Evolutionary conservation across 2,113 vertebrate species (phyloP), one percentile per base, ranked within the genome.

Genomic region (Redunca redunca): DNA sequence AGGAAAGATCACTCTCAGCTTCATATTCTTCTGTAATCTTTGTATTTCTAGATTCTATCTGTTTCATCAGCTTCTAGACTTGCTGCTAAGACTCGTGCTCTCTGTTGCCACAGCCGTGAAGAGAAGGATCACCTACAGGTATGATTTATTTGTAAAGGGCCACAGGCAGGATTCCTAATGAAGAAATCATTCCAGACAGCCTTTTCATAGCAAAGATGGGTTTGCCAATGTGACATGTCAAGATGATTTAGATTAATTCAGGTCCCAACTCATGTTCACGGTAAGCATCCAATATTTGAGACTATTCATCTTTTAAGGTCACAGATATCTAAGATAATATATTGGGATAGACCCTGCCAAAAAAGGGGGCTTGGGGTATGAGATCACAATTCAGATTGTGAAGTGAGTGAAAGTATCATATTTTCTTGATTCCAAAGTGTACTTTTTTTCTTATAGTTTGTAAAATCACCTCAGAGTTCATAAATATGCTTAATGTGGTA

Each of bases 181-280:
- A 23, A 67, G 80, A 95, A 96, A 77, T 92, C 88, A 98, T 85
- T 33, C 36, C 81, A 91, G 83, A 52, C 81, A 92, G 88, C 0
- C 17, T 97, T 97, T 88, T 96, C 53, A 50, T 78, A 60, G 92
- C 80, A 90, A 50, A 97, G 58, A 55, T 28, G 48, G 23, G 43
- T 82, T 62, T 92, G 17, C 74, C 64, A 48, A 3, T 67, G 40
- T n/a, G 81, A 77, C 83, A 71, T 12, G 43, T 91, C 50, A 82
- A 26, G 78, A 57, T 95, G 95, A 95, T 84, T 97, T 84, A 80
- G 36, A 88, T 55, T 14, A 90, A 96, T 85, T 81, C 78, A 82
- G 12, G 52, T 53, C 28, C 48, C 52, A 95, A 88, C 80, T 94
- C 48, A 36, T 53, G 80, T 71, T 90, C 77, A 62, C 6, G 0